phyloP scores from a whole-genome alignment of 2,888 invertebrate species.

The Stramonita haemastoma region DNA sequence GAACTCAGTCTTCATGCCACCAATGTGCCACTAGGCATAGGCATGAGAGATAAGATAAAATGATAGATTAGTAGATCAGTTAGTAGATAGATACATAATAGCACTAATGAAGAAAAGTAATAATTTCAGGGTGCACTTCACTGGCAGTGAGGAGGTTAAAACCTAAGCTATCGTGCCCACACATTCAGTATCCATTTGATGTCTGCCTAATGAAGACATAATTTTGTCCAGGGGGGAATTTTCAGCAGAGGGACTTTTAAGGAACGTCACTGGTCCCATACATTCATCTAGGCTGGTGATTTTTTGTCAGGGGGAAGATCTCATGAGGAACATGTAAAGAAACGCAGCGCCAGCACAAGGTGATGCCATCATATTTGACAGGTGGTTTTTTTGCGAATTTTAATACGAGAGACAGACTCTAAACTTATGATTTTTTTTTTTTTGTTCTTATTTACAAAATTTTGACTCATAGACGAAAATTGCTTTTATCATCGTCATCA shows the following conservation, averaged over 20 bases:
- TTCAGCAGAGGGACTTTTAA: conserved; percentile 64
- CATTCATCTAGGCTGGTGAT: conserved; percentile 90
- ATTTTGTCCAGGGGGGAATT: conserved; percentile 59
- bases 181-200: not conserved
- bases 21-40: no score
- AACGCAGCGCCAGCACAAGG: conserved; percentile 90
- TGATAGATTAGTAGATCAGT: no score
- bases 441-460: not conserved
- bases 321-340: conserved; percentile 90
- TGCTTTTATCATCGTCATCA: not conserved
- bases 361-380: conserved; percentile 98
- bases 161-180: no score
- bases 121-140: no score
- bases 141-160: no score
- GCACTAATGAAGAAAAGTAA: no score
- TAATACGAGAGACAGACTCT: no score
- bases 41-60: no score
- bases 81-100: no score
- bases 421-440: not conserved
- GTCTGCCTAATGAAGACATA: not conserved
- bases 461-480: no score
- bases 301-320: conserved; percentile 98
- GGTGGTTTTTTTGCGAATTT: conserved; percentile 78
- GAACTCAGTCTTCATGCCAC: no score
- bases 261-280: conserved; percentile 68